Conservation (phyloP, 2,797 vertebrate species). For the Iguana delicatissima region DNA sequence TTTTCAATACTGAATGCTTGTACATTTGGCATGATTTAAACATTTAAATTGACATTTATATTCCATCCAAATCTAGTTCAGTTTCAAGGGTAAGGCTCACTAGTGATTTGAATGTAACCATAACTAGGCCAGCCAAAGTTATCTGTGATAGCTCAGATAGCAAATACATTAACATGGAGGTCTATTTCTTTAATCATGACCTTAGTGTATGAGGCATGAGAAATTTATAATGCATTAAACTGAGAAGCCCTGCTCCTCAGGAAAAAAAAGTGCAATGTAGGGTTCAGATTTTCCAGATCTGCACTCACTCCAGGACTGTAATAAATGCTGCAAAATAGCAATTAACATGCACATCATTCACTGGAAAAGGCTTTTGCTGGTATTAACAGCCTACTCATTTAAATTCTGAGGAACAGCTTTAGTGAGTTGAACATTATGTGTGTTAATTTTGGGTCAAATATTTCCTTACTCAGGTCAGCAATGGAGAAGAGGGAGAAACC, state of each 20-base stretch:
- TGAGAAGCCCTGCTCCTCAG: constrained; percentile 34
- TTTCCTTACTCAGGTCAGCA: constrained; percentile 29
- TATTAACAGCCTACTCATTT: constrained; percentile 34
- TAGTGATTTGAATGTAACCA: neutral
- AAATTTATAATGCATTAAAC: constrained; percentile 36
- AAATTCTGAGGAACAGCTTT: constrained; percentile 35
- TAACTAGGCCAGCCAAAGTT: neutral
- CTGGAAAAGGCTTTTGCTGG: constrained; percentile 42
- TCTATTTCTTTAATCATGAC: constrained; percentile 4
- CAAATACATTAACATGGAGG: constrained; percentile 1
- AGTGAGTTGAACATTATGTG: constrained; percentile 24
- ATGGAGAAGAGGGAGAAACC: neutral
- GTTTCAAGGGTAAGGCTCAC: neutral
- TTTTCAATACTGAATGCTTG: neutral
- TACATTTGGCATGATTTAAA: neutral
- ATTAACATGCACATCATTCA: constrained; percentile 32
- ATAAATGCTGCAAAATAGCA: constrained; percentile 47
- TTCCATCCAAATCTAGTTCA: neutral
- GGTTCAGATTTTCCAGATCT: constrained; percentile 48
- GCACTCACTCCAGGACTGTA: constrained; percentile 26
- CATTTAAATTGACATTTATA: neutral
- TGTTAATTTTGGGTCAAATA: constrained; percentile 46
- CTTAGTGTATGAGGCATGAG: neutral
- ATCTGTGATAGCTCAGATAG: neutral
- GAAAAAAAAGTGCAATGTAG: constrained; percentile 30